Base-by-base conservation (phyloP, 64 coral and sea anemone species). In the Pachyseris speciosa region DNA sequence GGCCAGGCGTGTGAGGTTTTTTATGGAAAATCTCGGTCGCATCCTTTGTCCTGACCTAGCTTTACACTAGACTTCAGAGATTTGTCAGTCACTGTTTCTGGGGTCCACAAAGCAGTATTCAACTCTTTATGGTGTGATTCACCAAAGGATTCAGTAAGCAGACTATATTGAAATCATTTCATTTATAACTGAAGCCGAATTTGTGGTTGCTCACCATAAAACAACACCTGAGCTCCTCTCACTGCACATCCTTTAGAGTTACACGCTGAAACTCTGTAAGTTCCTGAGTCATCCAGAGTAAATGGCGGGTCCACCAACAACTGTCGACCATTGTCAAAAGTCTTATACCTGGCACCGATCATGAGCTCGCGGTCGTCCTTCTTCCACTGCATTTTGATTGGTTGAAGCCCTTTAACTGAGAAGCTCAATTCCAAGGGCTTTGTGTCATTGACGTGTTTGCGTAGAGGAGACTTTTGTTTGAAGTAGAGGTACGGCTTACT, bases 301-400 rank as follows among this genome's bases (percentile, higher is more conserved):
- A 64, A 64, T 6, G 79, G 79, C 11, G 79, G 32, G 28, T 60
- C 37, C n/a, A 83, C 59, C 1, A 20, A 4, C 34, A 83, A 9
- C 7, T 24, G 79, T 12, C 59, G 25, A 24, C 53, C 37, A 28
- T 36, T 28, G 1, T 83, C 79, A 41, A 29, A 63, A 39, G 59
- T 83, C 79, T 83, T 65, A 33, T 26, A 63, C 38, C 79, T 33
- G 22, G 19, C 28, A 2, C 79, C 79, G 41, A 41, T 83, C 53
- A 42, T 25, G 5, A 83, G 34, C 59, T 64, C 53, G 31, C 27
- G 33, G 16, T 64, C 13, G 33, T 83, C 79, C 13, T 83, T 83
- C 15, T 39, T 26, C 79, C 79, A 83, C 17, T 83, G 17, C 9
- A 64, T 40, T 43, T 65, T 40, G 59, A 83, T 83, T 83, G 79